Conservation (phyloP, 2,888 invertebrate genomes). For the Helobdella robusta region DNA sequence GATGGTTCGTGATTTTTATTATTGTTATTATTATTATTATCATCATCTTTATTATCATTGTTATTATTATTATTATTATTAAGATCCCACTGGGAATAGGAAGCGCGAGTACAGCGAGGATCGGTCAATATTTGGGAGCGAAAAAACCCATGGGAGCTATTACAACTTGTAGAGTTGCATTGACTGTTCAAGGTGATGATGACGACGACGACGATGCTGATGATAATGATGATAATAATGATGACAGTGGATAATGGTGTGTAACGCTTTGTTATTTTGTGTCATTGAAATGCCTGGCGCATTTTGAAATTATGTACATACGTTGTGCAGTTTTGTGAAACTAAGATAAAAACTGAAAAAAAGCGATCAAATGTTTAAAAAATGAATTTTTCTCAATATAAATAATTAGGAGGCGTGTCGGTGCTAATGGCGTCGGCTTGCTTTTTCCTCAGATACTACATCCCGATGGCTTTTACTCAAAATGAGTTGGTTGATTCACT, state of each 20-base stretch:
- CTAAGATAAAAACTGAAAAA: too few relatives aligned
- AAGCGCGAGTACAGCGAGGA: constrained; percentile 36
- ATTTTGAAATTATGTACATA: too few relatives aligned
- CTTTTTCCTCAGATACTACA: constrained; percentile 30
- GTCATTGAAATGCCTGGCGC: too few relatives aligned
- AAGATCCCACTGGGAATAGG: constrained; percentile 37
- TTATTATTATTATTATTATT: background rate
- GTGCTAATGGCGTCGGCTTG: constrained; percentile 27
- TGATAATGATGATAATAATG: too few relatives aligned
- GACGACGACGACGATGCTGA: too few relatives aligned
- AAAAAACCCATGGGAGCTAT: constrained; percentile 35
- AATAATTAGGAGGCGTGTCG: constrained; percentile 32
- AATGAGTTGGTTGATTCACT: constrained; percentile 26
- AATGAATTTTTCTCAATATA: too few relatives aligned
- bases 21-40: background rate
- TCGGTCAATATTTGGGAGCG: constrained; percentile 36
- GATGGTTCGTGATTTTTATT: constrained; percentile 33
- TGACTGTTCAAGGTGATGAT: constrained; percentile 32
- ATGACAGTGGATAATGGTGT: too few relatives aligned
- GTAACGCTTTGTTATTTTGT: too few relatives aligned
- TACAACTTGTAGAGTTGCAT: constrained; percentile 32
- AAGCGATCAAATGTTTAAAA: too few relatives aligned
- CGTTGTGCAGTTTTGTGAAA: too few relatives aligned
- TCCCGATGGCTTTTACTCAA: constrained; percentile 33
- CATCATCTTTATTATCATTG: background rate